phyloP scores from a whole-genome alignment of 2,113 vertebrate species.

The Phalacrocorax carbo region DNA sequence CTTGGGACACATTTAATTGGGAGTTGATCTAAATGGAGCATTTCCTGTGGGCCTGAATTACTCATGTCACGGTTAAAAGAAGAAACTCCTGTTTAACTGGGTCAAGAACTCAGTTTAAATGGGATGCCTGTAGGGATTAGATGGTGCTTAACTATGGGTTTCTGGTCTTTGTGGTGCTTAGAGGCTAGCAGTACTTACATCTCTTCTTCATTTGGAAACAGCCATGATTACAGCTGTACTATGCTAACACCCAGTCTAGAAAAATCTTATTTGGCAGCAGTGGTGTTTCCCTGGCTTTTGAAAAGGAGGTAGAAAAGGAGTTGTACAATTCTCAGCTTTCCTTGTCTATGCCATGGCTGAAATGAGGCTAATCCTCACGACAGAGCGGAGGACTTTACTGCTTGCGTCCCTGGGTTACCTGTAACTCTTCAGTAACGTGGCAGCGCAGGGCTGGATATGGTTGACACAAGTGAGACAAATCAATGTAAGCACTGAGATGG shows the following conservation, averaged over 20 bases:
- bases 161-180: background rate
- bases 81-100: slow-evolving; percentile 46
- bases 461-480: background rate
- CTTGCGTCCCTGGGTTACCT: background rate
- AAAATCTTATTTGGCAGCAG: background rate
- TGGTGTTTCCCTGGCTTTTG: background rate
- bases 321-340: background rate
- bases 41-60: slow-evolving; percentile 28
- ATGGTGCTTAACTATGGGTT: background rate
- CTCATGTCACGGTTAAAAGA: slow-evolving; percentile 9
- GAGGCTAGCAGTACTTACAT: background rate
- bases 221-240: background rate
- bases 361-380: slow-evolving; percentile 7
- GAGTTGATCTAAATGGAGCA: slow-evolving; percentile 9
- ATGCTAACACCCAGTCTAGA: background rate
- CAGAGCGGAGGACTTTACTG: background rate
- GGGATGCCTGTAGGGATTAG: slow-evolving; percentile 38
- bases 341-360: background rate
- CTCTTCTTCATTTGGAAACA: background rate
- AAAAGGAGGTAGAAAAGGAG: background rate
- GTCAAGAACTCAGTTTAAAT: slow-evolving; percentile 43
- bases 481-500: background rate
- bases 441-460: background rate
- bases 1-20: background rate
- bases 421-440: background rate